Conservation (phyloP, 2,888 invertebrate species). For the Eugnorisma glareosa region DNA sequence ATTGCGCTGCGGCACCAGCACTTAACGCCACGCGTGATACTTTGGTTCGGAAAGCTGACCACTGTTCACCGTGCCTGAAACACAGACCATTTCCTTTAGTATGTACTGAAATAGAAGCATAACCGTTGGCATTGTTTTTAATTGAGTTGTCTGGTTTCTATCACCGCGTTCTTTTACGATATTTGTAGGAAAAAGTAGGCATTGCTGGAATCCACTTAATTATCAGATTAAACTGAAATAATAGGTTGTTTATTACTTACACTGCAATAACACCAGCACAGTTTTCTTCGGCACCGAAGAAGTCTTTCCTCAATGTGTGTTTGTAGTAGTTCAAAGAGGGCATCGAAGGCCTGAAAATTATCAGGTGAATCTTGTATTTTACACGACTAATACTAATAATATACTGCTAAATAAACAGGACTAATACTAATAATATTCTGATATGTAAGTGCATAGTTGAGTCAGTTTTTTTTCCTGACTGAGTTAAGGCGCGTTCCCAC, state of each 20-base stretch:
- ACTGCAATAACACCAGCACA: conserved; percentile 93
- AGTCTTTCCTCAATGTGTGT: conserved; percentile 92
- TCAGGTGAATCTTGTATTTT: not conserved
- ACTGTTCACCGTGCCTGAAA: conserved; percentile 94
- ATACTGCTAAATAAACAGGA: no score
- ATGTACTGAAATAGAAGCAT: not conserved
- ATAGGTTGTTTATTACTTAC: conserved; percentile 85
- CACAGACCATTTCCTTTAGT: not conserved
- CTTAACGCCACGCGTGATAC: conserved; percentile 95
- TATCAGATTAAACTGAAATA: not conserved
- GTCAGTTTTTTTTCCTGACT: no score
- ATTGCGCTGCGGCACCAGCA: conserved; percentile 93
- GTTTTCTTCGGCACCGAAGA: conserved; percentile 91
- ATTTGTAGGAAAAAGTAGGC: not conserved
- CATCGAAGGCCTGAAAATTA: conserved; percentile 92
- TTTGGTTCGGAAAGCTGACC: conserved; percentile 94
- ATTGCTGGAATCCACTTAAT: not conserved
- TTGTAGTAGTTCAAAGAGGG: conserved; percentile 94
- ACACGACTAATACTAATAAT: no score
- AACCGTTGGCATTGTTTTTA: not conserved
- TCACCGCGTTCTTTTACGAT: no score
- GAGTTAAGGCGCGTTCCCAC: no score
- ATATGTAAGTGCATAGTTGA: no score
- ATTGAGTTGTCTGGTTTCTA: not conserved
- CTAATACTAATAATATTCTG: no score